Evolutionary conservation across 2,888 invertebrate genomes (phyloP), one percentile per base, ranked within the genome.

Genomic region (Tortricodes alternella): DNA sequence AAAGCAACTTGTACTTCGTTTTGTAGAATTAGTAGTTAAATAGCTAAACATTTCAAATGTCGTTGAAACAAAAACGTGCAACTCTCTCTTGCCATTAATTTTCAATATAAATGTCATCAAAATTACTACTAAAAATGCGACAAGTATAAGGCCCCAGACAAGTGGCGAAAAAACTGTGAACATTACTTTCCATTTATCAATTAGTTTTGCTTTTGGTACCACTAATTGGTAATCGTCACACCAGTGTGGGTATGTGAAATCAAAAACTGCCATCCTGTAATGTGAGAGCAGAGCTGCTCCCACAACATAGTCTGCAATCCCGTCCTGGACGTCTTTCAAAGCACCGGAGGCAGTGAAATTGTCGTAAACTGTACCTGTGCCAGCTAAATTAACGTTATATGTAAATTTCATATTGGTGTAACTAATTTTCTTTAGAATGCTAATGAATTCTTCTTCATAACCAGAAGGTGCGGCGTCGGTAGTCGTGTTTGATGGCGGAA

Each of bases 181-280:
- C 46, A 61, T 50, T 6, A 38, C 41, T 46, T 32, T 46, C 61
- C 61, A 61, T 38, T 53, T 59, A 8, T 50, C 46, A 5, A 59
- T 21, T n/a, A 19, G 19, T 8, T 24, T 29, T 8, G 59, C 34
- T 50, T 53, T 57, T 32, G 57, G 53, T 21, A 59, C 50, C 11
- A 61, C 15, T 6, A 59, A 13, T 7, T 43, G 9, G 7, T 57
- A 34, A 46, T 46, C 19, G 19, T 61, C 61, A 16, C 39, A 15
- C 7, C n/a, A 32, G 41, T 61, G 61, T 11, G 58, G 57, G 23
- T 57, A 57, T 5, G 57, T 49, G 16, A 57, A 44, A 13, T 61
- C 61, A 13, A 61, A 61, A 32, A 18, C 19, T 27, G 16, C 27
- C n/a, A 51, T 24, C 21, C 61, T 52, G 19, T 53, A 32, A 24